phyloP scores from a whole-genome alignment of 1,140 invertebrate genomes.

The Adoxophyes honmai region DNA sequence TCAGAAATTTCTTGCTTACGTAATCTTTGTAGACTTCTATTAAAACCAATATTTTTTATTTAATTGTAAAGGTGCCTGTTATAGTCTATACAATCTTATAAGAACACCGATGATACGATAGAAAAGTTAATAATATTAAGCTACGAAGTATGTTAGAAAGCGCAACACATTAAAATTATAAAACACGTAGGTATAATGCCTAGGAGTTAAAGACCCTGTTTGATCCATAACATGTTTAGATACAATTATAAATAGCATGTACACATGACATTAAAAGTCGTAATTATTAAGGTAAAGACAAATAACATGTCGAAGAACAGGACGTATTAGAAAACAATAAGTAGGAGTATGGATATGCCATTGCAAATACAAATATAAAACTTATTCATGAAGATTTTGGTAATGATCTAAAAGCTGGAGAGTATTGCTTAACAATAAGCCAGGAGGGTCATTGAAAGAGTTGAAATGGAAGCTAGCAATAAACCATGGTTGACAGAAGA shows the following conservation, averaged over 20 bases:
- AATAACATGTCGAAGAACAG: not conserved
- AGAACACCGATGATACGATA: slow-evolving; percentile 41
- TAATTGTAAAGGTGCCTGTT: slow-evolving; percentile 15
- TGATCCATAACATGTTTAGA: slow-evolving; percentile 64
- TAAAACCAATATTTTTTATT: not conserved
- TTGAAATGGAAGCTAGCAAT: too few species aligned
- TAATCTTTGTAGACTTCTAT: too few species aligned
- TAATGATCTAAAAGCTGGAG: too few species aligned
- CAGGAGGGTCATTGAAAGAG: too few species aligned
- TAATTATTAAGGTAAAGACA: not conserved
- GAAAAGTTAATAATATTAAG: slow-evolving; percentile 27
- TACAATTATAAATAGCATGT: slow-evolving; percentile 33
- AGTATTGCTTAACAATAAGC: too few species aligned
- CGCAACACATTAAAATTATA: slow-evolving; percentile 33
- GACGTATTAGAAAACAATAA: too few species aligned
- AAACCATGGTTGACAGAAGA: too few species aligned
- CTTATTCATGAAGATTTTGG: too few species aligned
- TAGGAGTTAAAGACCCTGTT: slow-evolving; percentile 68
- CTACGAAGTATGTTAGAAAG: slow-evolving; percentile 36
- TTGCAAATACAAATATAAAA: too few species aligned
- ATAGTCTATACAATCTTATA: slow-evolving; percentile 18
- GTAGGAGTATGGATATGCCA: too few species aligned
- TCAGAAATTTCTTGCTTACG: too few species aligned
- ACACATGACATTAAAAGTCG: slow-evolving; percentile 20
- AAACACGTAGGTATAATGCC: slow-evolving; percentile 58